phyloP scores from a whole-genome alignment of 1,140 invertebrate species.

The Probaryconus sp. region DNA sequence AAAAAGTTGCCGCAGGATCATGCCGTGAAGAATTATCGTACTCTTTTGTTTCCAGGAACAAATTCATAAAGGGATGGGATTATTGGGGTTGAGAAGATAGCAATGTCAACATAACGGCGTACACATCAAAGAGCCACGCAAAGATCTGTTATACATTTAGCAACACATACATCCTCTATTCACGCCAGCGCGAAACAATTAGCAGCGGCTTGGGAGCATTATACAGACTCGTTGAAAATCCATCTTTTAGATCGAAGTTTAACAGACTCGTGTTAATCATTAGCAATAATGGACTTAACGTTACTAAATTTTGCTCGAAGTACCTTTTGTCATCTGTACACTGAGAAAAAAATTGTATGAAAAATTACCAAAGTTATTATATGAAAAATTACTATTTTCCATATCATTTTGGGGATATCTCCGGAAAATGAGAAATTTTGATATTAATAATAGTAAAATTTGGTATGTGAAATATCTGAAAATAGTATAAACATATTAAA shows the following conservation, averaged over 20 bases:
- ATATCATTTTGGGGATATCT: too few relatives aligned
- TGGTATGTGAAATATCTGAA: too few relatives aligned
- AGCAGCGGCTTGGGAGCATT: constrained; percentile 28
- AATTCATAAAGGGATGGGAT: neutral
- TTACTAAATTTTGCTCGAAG: too few relatives aligned
- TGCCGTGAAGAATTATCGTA: constrained; percentile 30
- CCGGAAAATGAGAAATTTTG: too few relatives aligned
- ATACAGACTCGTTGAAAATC: constrained; percentile 25
- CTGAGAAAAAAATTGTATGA: too few relatives aligned
- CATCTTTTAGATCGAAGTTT: constrained; percentile 5
- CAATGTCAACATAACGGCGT: constrained; percentile 29
- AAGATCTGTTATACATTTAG: constrained; percentile 29
- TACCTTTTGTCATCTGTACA: too few relatives aligned
- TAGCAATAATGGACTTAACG: too few relatives aligned
- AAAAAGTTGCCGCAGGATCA: constrained; percentile 3
- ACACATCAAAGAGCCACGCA: constrained; percentile 29
- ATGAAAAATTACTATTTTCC: too few relatives aligned
- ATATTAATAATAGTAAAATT: too few relatives aligned
- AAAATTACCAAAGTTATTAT: too few relatives aligned
- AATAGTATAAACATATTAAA: too few relatives aligned
- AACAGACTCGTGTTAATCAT: too few relatives aligned
- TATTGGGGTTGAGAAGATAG: neutral
- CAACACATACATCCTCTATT: constrained; percentile 20
- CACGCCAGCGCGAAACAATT: constrained; percentile 21
- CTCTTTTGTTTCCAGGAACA: neutral